Percentiles rank a stretch among this genome's conserved stretches.
These are phyloP conservation scores for Chloropsis cyanopogon DNA, from an alignment of 2,113 vertebrate genomes.

Conservation along the genomic window DNA sequence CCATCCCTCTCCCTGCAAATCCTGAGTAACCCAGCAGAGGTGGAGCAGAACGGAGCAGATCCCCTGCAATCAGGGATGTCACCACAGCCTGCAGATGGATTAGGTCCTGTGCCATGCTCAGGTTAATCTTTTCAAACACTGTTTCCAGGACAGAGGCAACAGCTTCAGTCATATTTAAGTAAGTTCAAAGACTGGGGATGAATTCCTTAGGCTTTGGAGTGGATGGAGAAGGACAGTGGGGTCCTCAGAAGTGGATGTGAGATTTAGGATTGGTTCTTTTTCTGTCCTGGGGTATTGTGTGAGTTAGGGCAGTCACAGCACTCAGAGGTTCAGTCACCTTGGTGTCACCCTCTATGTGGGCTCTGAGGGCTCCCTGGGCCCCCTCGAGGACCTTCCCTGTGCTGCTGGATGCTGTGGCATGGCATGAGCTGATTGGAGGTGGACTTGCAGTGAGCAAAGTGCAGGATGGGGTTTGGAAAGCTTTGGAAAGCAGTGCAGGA, in stretches of 20 bases:
- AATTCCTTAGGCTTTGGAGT: background rate
- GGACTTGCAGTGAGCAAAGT: background rate
- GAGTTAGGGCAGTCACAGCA: background rate
- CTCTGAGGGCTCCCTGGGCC: background rate
- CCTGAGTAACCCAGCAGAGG: background rate
- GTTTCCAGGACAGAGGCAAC: rapidly evolving
- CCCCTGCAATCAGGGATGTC: background rate
- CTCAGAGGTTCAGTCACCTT: background rate
- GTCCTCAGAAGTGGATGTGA: background rate
- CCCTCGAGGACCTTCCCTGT: rapidly evolving
- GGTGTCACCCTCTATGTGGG: background rate
- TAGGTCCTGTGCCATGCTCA: background rate
- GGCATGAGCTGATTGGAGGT: rapidly evolving
- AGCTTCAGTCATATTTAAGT: background rate
- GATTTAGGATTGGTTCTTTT: background rate
- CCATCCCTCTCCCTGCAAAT: background rate
- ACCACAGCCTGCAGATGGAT: rapidly evolving
- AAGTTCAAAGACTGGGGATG: background rate
- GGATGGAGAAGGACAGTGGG: background rate
- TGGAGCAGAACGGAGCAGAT: background rate
- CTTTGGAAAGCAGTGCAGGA: background rate
- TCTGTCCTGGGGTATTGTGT: background rate
- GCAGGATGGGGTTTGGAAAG: background rate
- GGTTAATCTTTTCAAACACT: background rate
- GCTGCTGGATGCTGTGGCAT: background rate